phyloP scores from a whole-genome alignment of 1,140 invertebrate genomes.

The Solenopsis invicta region DNA sequence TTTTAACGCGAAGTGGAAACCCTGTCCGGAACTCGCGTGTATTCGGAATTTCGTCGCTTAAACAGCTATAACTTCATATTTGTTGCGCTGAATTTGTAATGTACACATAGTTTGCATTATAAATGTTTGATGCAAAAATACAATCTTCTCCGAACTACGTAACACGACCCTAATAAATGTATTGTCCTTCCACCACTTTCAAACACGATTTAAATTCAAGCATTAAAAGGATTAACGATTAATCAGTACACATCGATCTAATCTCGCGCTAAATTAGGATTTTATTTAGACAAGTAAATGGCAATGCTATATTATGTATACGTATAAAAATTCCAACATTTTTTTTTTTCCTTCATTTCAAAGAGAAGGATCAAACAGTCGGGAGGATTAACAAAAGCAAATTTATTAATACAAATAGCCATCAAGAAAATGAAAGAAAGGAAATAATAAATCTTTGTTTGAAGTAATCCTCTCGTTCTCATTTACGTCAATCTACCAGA shows the following conservation, averaged over 20 bases:
- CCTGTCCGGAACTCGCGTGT: neutral
- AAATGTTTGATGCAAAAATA: slow-evolving; percentile 39
- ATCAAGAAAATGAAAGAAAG: neutral
- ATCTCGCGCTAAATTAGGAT: neutral
- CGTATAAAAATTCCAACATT: neutral
- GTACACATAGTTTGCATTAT: slow-evolving; percentile 49
- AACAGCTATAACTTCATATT: slow-evolving; percentile 38
- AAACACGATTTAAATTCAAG: slow-evolving; percentile 7
- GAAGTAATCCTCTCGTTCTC: slow-evolving; percentile 27
- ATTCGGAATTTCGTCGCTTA: slow-evolving; percentile 38
- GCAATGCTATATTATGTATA: neutral
- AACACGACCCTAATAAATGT: neutral
- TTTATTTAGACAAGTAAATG: neutral
- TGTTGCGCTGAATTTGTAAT: slow-evolving; percentile 46
- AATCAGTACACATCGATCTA: neutral
- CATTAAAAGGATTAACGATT: slow-evolving; percentile 1
- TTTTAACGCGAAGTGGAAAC: slow-evolving; percentile 35
- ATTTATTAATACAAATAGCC: slow-evolving; percentile 21
- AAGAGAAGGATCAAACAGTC: neutral
- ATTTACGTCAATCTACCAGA: slow-evolving; percentile 40
- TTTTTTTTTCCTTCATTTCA: neutral
- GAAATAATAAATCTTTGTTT: slow-evolving; percentile 43
- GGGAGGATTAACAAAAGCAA: neutral
- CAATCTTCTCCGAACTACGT: neutral
- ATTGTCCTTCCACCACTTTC: neutral